Conservation (phyloP, 2,113 vertebrate species). For the Sinosuthora webbiana region DNA sequence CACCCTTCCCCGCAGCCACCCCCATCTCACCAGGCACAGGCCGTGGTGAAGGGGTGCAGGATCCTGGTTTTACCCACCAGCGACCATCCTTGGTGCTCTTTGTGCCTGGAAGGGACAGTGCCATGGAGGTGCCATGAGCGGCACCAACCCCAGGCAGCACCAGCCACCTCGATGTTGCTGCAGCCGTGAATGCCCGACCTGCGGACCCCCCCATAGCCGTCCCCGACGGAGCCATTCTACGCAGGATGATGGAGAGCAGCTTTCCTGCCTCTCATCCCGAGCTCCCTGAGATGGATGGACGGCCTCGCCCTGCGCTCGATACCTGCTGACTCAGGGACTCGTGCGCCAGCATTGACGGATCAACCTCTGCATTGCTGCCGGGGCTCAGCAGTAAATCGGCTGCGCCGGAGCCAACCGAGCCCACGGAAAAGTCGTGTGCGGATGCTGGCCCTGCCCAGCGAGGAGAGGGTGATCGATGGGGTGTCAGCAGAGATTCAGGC, state of each 20-base stretch:
- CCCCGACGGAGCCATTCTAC: rapidly evolving
- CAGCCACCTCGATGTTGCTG: rapidly evolving
- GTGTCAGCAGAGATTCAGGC: neutral
- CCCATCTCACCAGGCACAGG: neutral
- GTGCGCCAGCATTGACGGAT: neutral
- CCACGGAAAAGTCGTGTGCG: neutral
- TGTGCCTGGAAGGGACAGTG: neutral
- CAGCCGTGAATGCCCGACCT: rapidly evolving
- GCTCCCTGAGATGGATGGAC: neutral
- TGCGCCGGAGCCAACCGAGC: neutral
- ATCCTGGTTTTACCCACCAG: neutral
- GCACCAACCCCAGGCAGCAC: neutral
- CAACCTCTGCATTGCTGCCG: neutral
- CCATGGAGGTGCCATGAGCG: rapidly evolving
- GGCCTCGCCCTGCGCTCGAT: neutral
- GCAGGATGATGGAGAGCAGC: neutral
- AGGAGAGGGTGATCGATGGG: neutral
- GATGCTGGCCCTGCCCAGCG: neutral
- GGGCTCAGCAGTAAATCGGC: neutral
- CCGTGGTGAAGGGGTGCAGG: neutral
- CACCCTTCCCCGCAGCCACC: rapidly evolving
- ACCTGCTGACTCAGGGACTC: conserved; percentile 16
- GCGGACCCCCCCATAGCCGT: rapidly evolving
- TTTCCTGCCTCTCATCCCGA: neutral
- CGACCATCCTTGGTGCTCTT: rapidly evolving